Conservation (phyloP, 2,113 vertebrate genomes). For the Limanda limanda region DNA sequence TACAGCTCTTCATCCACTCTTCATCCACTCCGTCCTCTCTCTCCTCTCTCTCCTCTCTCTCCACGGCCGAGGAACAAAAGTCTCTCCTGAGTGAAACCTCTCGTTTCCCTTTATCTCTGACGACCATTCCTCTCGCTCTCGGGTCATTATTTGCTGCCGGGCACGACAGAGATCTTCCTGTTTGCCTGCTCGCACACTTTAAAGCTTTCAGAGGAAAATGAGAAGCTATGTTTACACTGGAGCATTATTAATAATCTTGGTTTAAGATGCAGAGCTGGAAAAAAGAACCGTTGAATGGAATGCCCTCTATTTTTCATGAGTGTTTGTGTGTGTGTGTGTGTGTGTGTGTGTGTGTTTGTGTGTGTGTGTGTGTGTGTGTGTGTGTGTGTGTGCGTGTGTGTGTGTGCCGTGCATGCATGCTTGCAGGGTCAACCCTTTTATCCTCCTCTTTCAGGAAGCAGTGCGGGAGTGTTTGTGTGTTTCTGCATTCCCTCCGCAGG, state of each 20-base stretch:
- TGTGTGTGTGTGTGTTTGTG: conserved; percentile 23
- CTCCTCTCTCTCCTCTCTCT: no score
- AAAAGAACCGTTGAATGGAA: conserved; percentile 55
- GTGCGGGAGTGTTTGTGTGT: conserved; percentile 73
- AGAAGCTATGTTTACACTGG: conserved; percentile 63
- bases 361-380: background rate
- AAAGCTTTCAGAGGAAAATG: conserved; percentile 64
- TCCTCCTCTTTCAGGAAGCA: conserved; percentile 69
- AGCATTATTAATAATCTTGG: conserved; percentile 75
- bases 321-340: conserved; percentile 32
- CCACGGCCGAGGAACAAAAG: conserved; percentile 29
- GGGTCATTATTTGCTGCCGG: conserved; percentile 42
- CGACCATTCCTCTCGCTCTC: conserved; percentile 36
- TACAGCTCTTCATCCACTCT: conserved; percentile 5
- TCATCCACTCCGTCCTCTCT: no score
- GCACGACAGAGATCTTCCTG: conserved; percentile 42
- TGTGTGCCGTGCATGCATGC: conserved; percentile 22
- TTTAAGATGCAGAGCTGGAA: conserved; percentile 56
- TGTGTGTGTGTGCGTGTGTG: conserved; percentile 25
- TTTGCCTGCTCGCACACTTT: conserved; percentile 48
- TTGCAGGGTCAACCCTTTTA: conserved; percentile 79
- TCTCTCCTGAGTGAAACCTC: conserved; percentile 48
- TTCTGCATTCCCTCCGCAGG: conserved; percentile 67
- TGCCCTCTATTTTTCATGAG: conserved; percentile 74
- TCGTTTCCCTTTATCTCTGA: conserved; percentile 50